Evolutionary conservation across 1,140 invertebrate species (phyloP), one percentile per base, ranked within the genome.

Genomic region (Caenorhabditis remanei): DNA sequence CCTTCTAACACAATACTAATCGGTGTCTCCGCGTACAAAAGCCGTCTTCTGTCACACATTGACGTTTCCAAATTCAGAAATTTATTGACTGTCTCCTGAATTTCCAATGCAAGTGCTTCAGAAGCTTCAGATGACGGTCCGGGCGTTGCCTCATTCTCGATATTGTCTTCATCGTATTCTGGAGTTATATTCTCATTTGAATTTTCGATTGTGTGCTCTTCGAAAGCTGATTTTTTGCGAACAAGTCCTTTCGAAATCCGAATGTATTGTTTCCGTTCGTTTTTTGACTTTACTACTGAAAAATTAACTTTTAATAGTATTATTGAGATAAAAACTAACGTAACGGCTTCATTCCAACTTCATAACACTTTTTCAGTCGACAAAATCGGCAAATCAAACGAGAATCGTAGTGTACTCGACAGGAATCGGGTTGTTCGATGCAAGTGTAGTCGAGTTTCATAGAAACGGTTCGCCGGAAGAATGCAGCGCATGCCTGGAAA

Each of bases 301-400:
- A 79, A 32, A 16, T 71, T n/a, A 9, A 40, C 11, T 65, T 65
- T 65, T 65, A 2, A 2, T 40, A 40, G 11, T 13, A 13, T 65
- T 65, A 13, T 40, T 9, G 14, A 32, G 2, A 8, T 13, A 41
- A 40, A 65, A 40, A 46, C 71, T 79, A 8, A 79, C 71, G 53
- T 11, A 11, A 11, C 11, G 71, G 2, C 46, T 79, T 48, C 86
- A 87, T 87, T 16, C 86, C 86, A 19, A 87, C n/a, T 14, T 83
- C 48, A 32, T 56, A 24, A 46, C 86, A 87, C 56, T 84, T 87
- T 43, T 83, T n/a, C 6, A 55, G 71, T 14, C 86, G 55, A 55
- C 86, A 87, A 40, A 56, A 79, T 21, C 86, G 48, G 32, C 86
- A 87, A 50, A 87, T 83, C 2, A 83, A 9, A 1, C 40, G 13